Evolutionary conservation across 2,888 invertebrate genomes (phyloP).

Genomic region (Lamellibrachia satsuma): DNA sequence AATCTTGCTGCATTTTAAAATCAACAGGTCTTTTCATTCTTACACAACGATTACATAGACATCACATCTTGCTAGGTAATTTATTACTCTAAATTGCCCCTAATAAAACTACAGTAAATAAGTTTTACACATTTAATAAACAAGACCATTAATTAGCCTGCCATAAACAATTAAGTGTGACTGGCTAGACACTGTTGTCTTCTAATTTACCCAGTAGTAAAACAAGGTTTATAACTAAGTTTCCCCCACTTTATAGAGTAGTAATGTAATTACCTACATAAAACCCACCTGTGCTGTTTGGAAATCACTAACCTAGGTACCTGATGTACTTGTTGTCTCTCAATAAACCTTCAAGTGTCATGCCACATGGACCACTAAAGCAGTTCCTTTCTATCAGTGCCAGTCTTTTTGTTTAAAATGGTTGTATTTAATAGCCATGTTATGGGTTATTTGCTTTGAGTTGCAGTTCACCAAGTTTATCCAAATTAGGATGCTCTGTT

Average conservation of each 20-base stretch:
- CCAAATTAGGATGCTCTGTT: neutral
- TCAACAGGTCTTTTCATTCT: neutral
- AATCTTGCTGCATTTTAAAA: neutral
- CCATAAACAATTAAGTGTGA: neutral
- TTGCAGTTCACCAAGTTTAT: neutral
- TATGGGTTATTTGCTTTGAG: neutral
- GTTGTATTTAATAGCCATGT: neutral
- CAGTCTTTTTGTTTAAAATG: neutral
- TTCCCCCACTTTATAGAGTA: neutral
- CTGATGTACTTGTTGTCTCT: neutral
- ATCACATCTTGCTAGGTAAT: neutral
- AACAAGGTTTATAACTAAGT: neutral
- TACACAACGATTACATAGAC: neutral
- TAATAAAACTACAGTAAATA: neutral
- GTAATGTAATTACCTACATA: neutral
- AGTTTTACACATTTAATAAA: neutral
- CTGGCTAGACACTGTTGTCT: neutral
- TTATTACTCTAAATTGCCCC: neutral
- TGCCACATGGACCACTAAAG: neutral
- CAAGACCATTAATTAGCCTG: neutral
- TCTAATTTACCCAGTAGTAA: constrained; percentile 12
- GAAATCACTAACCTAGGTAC: neutral
- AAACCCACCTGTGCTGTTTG: neutral
- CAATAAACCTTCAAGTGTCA: neutral
- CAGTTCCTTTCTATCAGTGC: neutral